These are phyloP conservation scores for Oasisia sp. DNA, from an alignment of 2,888 invertebrate genomes.

Conservation along the genomic window DNA sequence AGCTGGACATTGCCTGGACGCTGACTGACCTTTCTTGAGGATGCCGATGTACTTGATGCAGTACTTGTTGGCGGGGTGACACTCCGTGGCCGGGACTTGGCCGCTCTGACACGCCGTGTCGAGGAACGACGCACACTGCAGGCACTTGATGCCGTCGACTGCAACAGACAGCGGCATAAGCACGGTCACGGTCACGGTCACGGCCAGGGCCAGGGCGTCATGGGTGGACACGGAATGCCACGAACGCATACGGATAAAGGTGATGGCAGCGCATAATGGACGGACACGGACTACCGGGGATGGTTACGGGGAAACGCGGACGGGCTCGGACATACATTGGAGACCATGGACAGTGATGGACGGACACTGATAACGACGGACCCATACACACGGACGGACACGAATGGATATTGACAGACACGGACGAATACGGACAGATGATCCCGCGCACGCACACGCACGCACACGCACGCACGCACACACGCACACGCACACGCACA, in stretches of 20 bases:
- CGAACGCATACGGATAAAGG: neutral
- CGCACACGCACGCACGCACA: too few species aligned
- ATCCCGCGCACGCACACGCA: too few species aligned
- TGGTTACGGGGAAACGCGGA: too few species aligned
- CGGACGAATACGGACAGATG: neutral
- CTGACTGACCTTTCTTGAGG: neutral
- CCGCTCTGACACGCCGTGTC: slow-evolving; percentile 7
- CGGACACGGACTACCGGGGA: too few species aligned
- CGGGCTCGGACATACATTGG: too few species aligned
- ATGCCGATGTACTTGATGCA: neutral
- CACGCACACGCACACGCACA: neutral
- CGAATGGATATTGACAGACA: neutral
- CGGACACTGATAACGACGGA: too few species aligned
- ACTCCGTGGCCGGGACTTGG: neutral
- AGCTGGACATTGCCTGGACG: neutral
- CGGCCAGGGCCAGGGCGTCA: too few species aligned
- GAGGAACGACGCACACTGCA: neutral
- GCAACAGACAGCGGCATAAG: neutral
- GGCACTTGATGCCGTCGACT: neutral
- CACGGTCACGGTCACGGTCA: too few species aligned
- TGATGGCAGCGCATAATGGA: too few species aligned
- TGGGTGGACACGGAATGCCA: too few species aligned
- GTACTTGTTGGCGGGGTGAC: neutral
- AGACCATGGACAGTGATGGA: too few species aligned
- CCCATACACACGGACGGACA: too few species aligned